Conservation (phyloP, 1,140 invertebrate genomes). For the Dendrolimus kikuchii region DNA sequence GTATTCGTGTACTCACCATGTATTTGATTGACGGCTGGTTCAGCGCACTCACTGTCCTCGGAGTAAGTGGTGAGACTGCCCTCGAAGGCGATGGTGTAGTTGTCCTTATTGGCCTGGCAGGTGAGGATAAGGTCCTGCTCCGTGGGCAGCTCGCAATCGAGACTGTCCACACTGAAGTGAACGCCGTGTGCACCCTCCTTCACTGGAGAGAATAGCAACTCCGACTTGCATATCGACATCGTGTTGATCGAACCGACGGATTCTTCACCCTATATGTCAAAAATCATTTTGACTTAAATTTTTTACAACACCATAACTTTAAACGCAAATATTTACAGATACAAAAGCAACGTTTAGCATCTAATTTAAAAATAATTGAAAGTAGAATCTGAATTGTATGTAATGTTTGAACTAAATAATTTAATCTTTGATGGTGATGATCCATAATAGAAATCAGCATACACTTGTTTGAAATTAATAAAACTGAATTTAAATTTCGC, state of each 20-base stretch:
- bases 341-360: too few relatives aligned
- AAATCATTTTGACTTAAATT: not conserved
- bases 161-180: constrained; percentile 91
- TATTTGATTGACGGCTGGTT: constrained; percentile 64
- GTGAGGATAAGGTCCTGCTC: constrained; percentile 90
- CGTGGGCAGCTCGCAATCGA: constrained; percentile 86
- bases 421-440: too few relatives aligned
- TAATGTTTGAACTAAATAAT: too few relatives aligned
- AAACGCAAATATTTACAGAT: too few relatives aligned
- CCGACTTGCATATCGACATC: constrained; percentile 92
- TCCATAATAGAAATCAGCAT: too few relatives aligned
- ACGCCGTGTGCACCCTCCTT: constrained; percentile 83
- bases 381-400: too few relatives aligned
- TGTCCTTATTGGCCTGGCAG: constrained; percentile 92
- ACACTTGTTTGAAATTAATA: too few relatives aligned
- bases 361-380: too few relatives aligned
- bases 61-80: constrained; percentile 89
- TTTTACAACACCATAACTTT: too few relatives aligned
- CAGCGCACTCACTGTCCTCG: constrained; percentile 79
- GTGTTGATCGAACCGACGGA: constrained; percentile 82
- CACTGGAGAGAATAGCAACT: constrained; percentile 91
- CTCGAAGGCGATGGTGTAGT: constrained; percentile 95
- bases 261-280: constrained; percentile 75
- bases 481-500: too few relatives aligned
- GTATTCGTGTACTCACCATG: constrained; percentile 31